phyloP scores from a whole-genome alignment of 1,140 invertebrate species.

The Sarcophaga bullata region DNA sequence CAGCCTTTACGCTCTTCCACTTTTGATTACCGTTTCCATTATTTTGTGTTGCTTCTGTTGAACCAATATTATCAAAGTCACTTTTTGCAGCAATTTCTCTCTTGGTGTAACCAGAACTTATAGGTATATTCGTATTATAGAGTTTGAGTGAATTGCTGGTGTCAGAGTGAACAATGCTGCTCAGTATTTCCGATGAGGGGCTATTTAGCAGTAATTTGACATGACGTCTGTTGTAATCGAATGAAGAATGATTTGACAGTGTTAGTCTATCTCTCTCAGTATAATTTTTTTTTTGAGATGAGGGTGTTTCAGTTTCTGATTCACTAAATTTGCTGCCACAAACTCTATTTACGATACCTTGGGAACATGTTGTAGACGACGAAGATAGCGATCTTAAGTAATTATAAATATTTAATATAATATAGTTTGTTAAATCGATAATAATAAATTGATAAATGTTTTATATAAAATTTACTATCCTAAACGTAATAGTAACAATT shows the following conservation, averaged over 20 bases:
- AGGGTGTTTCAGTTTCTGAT: conserved; percentile 44
- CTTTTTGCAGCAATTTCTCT: not conserved
- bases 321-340: not conserved
- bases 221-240: conserved; percentile 50
- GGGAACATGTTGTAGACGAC: conserved; percentile 57
- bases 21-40: conserved; percentile 67
- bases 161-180: conserved; percentile 17
- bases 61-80: not conserved
- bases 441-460: no score
- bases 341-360: conserved; percentile 45
- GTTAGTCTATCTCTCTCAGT: conserved; percentile 64
- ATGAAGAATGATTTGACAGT: conserved; percentile 45
- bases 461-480: no score
- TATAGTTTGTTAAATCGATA: not conserved
- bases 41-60: conserved; percentile 69
- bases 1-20: conserved; percentile 84
- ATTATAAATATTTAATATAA: conserved; percentile 28
- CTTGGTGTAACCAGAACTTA: not conserved
- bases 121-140: not conserved
- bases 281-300: conserved; percentile 54
- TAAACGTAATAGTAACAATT: no score
- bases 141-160: conserved; percentile 28
- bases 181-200: conserved; percentile 53
- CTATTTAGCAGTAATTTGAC: conserved; percentile 58
- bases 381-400: conserved; percentile 55